Evolutionary conservation across 1,140 invertebrate genomes (phyloP), one percentile per base, ranked within the genome.

Genomic region (Choristoneura fumiferana): DNA sequence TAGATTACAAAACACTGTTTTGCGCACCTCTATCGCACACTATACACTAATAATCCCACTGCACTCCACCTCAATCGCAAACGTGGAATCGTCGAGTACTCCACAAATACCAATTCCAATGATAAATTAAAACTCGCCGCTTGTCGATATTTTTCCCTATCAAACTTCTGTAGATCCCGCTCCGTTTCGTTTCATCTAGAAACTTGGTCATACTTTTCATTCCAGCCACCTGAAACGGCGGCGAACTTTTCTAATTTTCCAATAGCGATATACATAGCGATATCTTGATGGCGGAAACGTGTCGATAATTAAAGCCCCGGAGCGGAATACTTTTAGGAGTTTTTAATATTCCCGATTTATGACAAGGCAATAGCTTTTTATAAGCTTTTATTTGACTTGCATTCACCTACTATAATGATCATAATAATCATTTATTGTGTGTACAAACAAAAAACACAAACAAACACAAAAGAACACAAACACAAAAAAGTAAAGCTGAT

Each of bases 181-280:
- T 18, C n/a, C 9, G 18, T 13, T 49, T 57, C 54, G 38, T 62
- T 65, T 65, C 60, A 69, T 65, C 60, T 60, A 38, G 43, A 65
- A 65, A 69, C 54, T 69, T 63, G 55, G 56, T 54, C 67, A 69
- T 69, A 69, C 63, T 61, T 61, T 55, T 54, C 62, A 63, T 65
- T 65, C 58, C 55, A 54, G 40, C 59, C 60, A 67, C 67, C 67
- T 65, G 67, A 62, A 63, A 54, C 58, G 60, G 22, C 55, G 14
- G 39, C 38, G 18, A 69, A 69, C 56, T 69, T 69, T 65, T 69
- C 63, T 69, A 69, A 69, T 69, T 63, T 69, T 58, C 63, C 67
- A 65, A 69, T 69, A 49, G 58, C 61, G 60, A 65, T 69, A 65
- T 63, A 65, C 58, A 69, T 69, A 65, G 60, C 63, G 54, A 29